These are phyloP conservation scores for Hirtodrosophila alboralis DNA, from an alignment of 2,888 invertebrate genomes.

Conservation along the genomic window DNA sequence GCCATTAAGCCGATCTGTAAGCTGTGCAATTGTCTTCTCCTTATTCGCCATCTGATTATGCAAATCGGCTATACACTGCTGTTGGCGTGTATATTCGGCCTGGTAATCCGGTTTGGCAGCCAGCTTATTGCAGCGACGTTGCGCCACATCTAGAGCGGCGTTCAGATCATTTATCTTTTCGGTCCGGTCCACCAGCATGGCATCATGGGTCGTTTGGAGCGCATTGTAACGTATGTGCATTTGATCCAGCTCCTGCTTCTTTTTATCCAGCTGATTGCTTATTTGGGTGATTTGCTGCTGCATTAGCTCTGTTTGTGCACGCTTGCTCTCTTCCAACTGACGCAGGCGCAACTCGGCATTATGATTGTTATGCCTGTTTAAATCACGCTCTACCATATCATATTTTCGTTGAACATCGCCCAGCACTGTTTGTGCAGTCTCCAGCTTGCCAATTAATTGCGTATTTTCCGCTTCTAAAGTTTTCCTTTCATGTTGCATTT, in stretches of 20 bases:
- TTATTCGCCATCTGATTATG: constrained; percentile 78
- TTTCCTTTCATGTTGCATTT: constrained; percentile 84
- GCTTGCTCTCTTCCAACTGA: constrained; percentile 85
- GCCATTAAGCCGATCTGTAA: constrained; percentile 78
- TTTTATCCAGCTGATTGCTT: constrained; percentile 83
- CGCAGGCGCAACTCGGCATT: constrained; percentile 83
- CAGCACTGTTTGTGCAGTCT: constrained; percentile 85
- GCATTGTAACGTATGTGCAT: constrained; percentile 86
- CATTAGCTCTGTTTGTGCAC: constrained; percentile 84
- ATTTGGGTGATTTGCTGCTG: constrained; percentile 85
- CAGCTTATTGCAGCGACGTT: constrained; percentile 84
- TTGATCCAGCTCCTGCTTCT: constrained; percentile 85
- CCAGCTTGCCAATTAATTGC: constrained; percentile 85
- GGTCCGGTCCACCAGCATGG: constrained; percentile 87
- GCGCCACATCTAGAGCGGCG: constrained; percentile 86
- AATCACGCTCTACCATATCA: constrained; percentile 82
- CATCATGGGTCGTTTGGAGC: constrained; percentile 86
- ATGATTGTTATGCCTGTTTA: constrained; percentile 78
- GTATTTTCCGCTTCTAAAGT: constrained; percentile 84
- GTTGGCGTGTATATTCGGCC: constrained; percentile 77
- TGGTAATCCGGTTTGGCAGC: constrained; percentile 73
- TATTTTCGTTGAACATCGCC: constrained; percentile 84
- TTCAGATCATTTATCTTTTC: constrained; percentile 87
- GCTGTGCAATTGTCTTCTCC: constrained; percentile 79
- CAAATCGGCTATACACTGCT: constrained; percentile 74